Base-by-base conservation (phyloP, 2,888 invertebrate species). In the Oasisia sp. region DNA sequence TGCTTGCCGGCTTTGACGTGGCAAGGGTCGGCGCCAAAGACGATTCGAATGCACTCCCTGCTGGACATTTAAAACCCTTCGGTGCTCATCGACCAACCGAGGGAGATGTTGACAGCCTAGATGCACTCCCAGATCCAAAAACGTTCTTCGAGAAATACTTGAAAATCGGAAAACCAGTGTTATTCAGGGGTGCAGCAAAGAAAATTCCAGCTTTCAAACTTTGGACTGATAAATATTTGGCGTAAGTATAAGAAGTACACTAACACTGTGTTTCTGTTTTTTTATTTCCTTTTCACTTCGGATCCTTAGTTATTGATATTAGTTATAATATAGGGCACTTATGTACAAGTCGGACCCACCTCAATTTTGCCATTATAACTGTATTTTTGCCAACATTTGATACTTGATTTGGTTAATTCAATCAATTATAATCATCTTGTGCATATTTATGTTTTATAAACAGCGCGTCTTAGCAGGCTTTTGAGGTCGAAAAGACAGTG, bases 191-290 rank as follows among this genome's bases (percentile, higher is more conserved):
- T 91, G 95, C 94, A 11, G 94, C 94, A 8, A 94, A 93, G 11
- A 92, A 93, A n/a, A 94, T 95, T 91, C 94, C 95, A 89, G 95
- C 95, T 32, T 95, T 94, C 91, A 91, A 92, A 0, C 92, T 94
- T 32, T 96, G 96, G 96, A 95, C 94, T 32, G 95, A 95, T 93
- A 93, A 94, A n/a, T 95, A 95, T 93, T 91, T 95, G 11, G 93
- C 93, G 95, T 95, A 93, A 93, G 93, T 91, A n/a, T n/a, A n/a
- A n/a, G n/a, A n/a, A n/a, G n/a, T n/a, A n/a, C n/a, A n/a, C n/a
- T n/a, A n/a, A n/a, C n/a, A n/a, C n/a, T n/a, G n/a, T n/a, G n/a
- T n/a, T 7, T 7, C n/a, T 38, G 0, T 56, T n/a, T 44, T 56
- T 58, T 32, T 50, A 11, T 5, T 50, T 50, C 7, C 9, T 9